phyloP scores from a whole-genome alignment of 2,113 vertebrate genomes.

The Rhadina sibilatrix region DNA sequence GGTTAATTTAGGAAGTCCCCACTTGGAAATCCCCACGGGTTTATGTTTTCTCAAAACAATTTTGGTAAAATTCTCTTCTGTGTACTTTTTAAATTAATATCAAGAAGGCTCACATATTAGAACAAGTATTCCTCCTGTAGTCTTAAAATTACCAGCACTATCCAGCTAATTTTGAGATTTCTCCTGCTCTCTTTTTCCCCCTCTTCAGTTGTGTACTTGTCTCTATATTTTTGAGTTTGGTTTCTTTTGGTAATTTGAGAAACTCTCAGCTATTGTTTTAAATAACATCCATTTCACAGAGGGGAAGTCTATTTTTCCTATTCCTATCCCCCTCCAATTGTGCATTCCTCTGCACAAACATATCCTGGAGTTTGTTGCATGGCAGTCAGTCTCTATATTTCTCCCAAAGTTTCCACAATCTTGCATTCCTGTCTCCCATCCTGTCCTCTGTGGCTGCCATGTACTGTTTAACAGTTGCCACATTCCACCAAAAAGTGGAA shows the following conservation, averaged over 20 bases:
- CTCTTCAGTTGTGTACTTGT: background rate
- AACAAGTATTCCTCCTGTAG: background rate
- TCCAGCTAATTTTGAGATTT: background rate
- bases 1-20: background rate
- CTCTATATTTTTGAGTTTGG: background rate
- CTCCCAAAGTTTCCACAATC: conserved; percentile 12
- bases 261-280: conserved; percentile 44
- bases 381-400: background rate
- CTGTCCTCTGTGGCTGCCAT: conserved; percentile 15
- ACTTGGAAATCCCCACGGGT: background rate
- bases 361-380: background rate
- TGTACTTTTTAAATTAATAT: background rate
- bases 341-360: conserved; percentile 11
- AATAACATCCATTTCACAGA: conserved; percentile 7
- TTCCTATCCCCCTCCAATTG: background rate
- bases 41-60: background rate
- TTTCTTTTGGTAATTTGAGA: background rate
- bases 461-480: conserved; percentile 6
- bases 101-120: background rate
- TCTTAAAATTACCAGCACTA: background rate
- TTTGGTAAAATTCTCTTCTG: background rate
- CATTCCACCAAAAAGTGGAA: conserved; percentile 24
- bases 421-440: conserved; percentile 10
- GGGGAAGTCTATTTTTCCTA: conserved; percentile 34
- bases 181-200: background rate